Conservation (phyloP, 1,140 invertebrate genomes). For the Trachymyrmex cornetzi region DNA sequence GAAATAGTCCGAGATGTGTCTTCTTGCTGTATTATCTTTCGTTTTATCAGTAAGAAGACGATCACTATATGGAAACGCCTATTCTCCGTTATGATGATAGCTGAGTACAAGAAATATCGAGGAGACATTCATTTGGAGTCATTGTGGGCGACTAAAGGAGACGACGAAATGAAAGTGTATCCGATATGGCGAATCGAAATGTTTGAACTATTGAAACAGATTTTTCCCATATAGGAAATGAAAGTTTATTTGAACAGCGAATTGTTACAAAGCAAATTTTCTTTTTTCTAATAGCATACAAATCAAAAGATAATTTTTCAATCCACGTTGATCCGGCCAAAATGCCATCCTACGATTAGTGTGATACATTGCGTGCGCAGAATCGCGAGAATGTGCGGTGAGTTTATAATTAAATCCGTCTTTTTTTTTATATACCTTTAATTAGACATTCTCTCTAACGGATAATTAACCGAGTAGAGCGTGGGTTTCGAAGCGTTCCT, state of each 20-base stretch:
- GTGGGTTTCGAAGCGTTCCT: neutral
- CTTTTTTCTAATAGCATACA: too few species aligned
- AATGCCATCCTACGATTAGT: conserved; percentile 26
- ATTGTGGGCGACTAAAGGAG: neutral
- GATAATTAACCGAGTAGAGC: conserved; percentile 41
- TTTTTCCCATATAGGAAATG: neutral
- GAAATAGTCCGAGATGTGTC: conserved; percentile 1
- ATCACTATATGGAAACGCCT: neutral
- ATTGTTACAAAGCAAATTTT: neutral
- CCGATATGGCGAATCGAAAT: neutral
- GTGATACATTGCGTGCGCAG: conserved; percentile 15
- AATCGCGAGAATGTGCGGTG: conserved; percentile 19
- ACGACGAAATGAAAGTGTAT: neutral
- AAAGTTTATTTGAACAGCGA: neutral
- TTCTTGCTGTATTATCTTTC: conserved; percentile 11
- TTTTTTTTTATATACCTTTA: conserved; percentile 58
- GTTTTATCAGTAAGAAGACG: conserved; percentile 11
- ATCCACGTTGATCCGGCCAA: neutral
- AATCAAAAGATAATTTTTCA: neutral
- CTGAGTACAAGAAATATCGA: neutral
- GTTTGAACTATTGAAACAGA: neutral
- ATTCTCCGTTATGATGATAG: neutral
- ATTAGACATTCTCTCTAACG: conserved; percentile 43
- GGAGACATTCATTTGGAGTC: neutral
- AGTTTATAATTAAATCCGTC: conserved; percentile 43